Percentiles rank a stretch among this genome's conserved stretches.
Conservation (phyloP, 64 coral and sea anemone species). For the Pocillopora verrucosa region DNA sequence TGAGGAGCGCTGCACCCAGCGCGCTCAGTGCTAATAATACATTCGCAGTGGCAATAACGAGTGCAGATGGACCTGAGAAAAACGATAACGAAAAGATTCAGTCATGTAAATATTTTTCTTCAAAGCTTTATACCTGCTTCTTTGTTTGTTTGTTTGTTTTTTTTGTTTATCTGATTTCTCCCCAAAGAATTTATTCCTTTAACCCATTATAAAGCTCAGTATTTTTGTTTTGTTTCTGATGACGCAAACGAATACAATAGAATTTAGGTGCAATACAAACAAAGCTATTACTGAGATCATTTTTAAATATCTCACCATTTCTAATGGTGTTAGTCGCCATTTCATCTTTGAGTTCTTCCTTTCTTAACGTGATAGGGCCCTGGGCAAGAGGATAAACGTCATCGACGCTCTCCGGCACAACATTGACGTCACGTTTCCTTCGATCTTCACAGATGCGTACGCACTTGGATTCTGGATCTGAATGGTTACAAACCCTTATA, state of each 20-base stretch:
- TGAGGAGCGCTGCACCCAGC: neutral
- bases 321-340: neutral
- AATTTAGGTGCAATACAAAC: too few species aligned
- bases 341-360: neutral
- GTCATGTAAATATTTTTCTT: too few species aligned
- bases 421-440: conserved; percentile 23
- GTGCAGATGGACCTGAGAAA: conserved; percentile 5
- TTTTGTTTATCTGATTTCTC: too few species aligned
- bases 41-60: neutral
- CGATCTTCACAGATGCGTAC: conserved; percentile 27
- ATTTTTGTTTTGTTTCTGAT: too few species aligned
- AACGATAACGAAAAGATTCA: neutral
- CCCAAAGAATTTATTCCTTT: too few species aligned
- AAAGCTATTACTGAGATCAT: too few species aligned
- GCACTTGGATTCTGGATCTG: conserved; percentile 24
- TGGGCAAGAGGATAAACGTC: conserved; percentile 44
- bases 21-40: neutral
- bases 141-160: too few species aligned
- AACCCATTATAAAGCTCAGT: too few species aligned
- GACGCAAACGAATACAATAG: too few species aligned
- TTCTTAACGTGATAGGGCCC: conserved; percentile 10
- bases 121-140: too few species aligned
- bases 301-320: neutral
- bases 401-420: neutral
- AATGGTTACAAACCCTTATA: conserved; percentile 12